Evolutionary conservation across 2,888 invertebrate genomes (phyloP).

Genomic region (Drosophila emarginata): DNA sequence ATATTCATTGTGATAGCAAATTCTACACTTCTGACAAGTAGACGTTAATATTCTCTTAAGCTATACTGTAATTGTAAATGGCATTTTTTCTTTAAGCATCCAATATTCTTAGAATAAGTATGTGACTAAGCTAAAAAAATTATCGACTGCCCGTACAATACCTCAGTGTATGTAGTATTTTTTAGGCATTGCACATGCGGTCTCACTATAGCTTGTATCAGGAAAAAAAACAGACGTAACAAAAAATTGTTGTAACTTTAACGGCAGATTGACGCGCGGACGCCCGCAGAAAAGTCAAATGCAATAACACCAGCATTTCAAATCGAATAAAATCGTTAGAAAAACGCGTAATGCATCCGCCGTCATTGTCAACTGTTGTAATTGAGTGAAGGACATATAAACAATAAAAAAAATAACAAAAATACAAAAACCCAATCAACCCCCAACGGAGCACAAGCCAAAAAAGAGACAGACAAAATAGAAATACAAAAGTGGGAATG

Average conservation of each 20-base stretch:
- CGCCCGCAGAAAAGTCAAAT: conserved; percentile 9
- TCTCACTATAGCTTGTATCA: background rate
- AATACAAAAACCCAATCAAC: conserved; percentile 2
- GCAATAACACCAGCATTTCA: conserved; percentile 8
- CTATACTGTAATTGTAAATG: background rate
- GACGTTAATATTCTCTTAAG: background rate
- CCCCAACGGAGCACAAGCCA: conserved; percentile 8
- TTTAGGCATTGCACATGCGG: background rate
- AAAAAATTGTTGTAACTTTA: conserved; percentile 11
- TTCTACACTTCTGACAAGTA: background rate
- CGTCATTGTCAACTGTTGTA: conserved; percentile 12
- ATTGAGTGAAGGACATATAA: conserved; percentile 2
- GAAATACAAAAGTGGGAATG: background rate
- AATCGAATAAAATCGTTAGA: conserved; percentile 1
- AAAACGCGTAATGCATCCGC: conserved; percentile 1
- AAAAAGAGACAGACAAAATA: conserved; percentile 1
- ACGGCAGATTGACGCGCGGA: conserved; percentile 14
- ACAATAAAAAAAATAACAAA: background rate
- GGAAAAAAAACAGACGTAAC: conserved; percentile 14
- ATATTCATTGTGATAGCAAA: background rate
- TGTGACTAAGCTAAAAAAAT: background rate
- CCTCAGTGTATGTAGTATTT: background rate
- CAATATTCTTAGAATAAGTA: background rate
- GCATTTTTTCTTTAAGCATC: background rate
- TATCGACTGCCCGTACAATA: background rate